Evolutionary conservation across 2,113 vertebrate species (phyloP).

Genomic region (Corvus hawaiiensis): DNA sequence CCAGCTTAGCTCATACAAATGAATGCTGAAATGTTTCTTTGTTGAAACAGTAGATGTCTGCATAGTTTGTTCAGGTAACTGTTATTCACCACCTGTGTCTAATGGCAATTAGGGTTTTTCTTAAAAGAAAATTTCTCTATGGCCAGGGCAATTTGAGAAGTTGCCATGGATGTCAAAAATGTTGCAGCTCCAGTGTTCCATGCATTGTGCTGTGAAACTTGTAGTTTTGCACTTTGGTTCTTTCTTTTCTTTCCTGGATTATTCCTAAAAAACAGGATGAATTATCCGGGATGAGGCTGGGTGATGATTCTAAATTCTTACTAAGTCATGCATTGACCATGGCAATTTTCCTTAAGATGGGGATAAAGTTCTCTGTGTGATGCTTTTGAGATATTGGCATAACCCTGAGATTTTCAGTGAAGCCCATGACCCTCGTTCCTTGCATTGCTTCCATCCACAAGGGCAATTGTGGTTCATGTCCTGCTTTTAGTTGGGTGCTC

Average conservation of each 20-base stretch:
- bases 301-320: not conserved
- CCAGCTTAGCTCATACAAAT: not conserved
- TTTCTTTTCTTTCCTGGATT: not conserved
- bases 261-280: not conserved
- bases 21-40: not conserved
- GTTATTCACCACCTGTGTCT: not conserved
- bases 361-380: not conserved
- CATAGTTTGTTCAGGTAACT: not conserved
- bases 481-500: not conserved
- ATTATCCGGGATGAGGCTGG: not conserved
- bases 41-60: not conserved
- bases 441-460: not conserved
- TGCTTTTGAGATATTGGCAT: not conserved
- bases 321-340: not conserved
- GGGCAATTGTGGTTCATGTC: not conserved
- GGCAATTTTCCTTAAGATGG: not conserved
- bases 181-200: not conserved
- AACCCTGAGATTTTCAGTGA: not conserved
- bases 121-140: not conserved
- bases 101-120: not conserved
- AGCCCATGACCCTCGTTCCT: not conserved
- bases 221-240: not conserved
- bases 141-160: not conserved
- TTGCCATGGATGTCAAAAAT: not conserved
- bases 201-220: not conserved